A percentile compares a stretch with the other conserved stretches of the same genome.
Conservation (phyloP, 2,888 invertebrate species). For the Athalia circularis region DNA sequence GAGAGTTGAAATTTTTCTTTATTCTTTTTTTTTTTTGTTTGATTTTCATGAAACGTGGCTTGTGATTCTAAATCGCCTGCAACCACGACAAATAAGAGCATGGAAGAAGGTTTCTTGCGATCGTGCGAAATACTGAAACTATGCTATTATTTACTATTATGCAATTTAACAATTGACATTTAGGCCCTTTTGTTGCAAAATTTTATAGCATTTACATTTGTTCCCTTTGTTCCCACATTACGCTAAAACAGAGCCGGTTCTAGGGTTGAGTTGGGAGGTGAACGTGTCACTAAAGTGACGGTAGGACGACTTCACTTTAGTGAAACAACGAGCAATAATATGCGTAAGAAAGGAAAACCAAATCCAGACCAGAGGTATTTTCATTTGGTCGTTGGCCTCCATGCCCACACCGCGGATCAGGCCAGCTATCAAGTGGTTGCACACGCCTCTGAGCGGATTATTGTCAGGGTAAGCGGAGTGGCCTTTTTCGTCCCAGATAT, state of each 20-base stretch:
- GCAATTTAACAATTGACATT: slow-evolving; percentile 46
- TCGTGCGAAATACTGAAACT: slow-evolving; percentile 3
- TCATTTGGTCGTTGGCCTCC: slow-evolving; percentile 93
- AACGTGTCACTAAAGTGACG: slow-evolving; percentile 94
- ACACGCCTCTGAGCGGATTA: slow-evolving; percentile 96
- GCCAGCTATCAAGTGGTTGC: slow-evolving; percentile 89
- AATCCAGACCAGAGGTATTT: slow-evolving; percentile 99
- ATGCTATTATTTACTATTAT: slow-evolving; percentile 6
- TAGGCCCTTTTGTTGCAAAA: slow-evolving; percentile 54
- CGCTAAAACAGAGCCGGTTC: slow-evolving; percentile 68
- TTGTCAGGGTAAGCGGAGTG: slow-evolving; percentile 87
- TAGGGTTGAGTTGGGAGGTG: slow-evolving; percentile 89
- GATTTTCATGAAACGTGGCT: slow-evolving; percentile 33
- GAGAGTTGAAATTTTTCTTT: slow-evolving; percentile 11
- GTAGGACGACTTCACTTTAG: slow-evolving; percentile 98
- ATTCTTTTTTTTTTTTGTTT: slow-evolving; percentile 42
- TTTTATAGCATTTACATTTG: slow-evolving; percentile 47
- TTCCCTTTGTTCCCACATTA: slow-evolving; percentile 58
- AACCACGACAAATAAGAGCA: slow-evolving; percentile 14
- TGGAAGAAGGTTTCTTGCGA: not conserved
- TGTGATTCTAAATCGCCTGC: slow-evolving; percentile 2
- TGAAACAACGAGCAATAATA: slow-evolving; percentile 98
- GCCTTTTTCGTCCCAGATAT: not conserved
- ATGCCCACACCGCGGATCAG: slow-evolving; percentile 88
- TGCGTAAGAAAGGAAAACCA: slow-evolving; percentile 98